phyloP scores from a whole-genome alignment of 2,888 invertebrate species.

The Lycophotia porphyrea region DNA sequence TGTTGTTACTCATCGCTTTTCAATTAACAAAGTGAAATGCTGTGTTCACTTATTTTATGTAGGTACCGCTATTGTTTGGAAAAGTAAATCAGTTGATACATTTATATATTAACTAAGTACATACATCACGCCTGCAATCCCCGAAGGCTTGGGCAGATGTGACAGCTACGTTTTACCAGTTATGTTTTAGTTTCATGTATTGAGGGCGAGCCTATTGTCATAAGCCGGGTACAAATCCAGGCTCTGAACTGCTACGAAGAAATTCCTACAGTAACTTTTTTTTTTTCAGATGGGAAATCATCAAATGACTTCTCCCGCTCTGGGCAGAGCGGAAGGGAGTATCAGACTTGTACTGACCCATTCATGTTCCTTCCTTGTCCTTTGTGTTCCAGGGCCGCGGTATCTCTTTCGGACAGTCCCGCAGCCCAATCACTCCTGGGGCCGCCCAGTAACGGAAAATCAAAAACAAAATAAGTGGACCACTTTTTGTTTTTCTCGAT shows the following conservation, averaged over 20 bases:
- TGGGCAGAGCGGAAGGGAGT: too few species aligned
- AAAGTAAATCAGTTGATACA: neutral
- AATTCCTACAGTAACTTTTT: too few species aligned
- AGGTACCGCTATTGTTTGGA: slow-evolving; percentile 5
- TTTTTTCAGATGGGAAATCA: too few species aligned
- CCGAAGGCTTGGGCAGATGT: neutral
- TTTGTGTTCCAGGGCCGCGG: too few species aligned
- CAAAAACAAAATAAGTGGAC: too few species aligned
- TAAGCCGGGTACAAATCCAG: neutral
- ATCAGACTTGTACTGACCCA: too few species aligned
- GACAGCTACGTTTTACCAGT: neutral
- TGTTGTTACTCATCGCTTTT: slow-evolving; percentile 53
- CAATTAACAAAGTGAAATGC: slow-evolving; percentile 31
- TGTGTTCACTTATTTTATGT: slow-evolving; percentile 28
- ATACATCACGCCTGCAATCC: neutral
- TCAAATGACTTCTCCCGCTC: too few species aligned
- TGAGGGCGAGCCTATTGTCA: neutral
- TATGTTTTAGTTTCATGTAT: neutral
- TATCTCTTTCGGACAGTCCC: too few species aligned
- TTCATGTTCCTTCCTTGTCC: too few species aligned
- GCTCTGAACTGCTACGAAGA: neutral
- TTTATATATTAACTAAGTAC: neutral
- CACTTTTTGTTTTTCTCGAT: too few species aligned
- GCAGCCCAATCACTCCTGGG: too few species aligned
- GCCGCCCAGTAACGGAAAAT: too few species aligned